A percentile compares a stretch with the other conserved stretches of the same genome.
These are phyloP conservation scores for Oryzias javanicus DNA, from an alignment of 2,113 vertebrate species.

Conservation along the genomic window DNA sequence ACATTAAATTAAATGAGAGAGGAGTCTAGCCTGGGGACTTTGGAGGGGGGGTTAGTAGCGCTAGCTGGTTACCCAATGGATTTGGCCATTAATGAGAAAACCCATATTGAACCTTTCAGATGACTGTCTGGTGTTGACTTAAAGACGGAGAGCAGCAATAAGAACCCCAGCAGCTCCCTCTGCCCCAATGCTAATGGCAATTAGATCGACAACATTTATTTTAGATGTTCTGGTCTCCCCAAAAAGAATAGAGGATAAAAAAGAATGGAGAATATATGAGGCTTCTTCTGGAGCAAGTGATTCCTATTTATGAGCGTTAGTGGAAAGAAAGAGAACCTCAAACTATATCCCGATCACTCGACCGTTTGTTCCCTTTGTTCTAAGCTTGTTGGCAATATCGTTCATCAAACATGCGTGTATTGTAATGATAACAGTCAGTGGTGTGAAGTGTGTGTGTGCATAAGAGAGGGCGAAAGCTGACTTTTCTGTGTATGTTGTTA, in stretches of 20 bases:
- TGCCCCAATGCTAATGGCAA: slow-evolving; percentile 74
- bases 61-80: slow-evolving; percentile 68
- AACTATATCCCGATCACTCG: slow-evolving; percentile 61
- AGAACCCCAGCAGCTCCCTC: slow-evolving; percentile 52
- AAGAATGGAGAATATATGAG: slow-evolving; percentile 64
- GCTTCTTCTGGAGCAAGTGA: slow-evolving; percentile 52
- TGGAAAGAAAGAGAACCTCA: slow-evolving; percentile 49
- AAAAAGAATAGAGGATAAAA: slow-evolving; percentile 73
- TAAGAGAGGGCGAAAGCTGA: slow-evolving; percentile 32
- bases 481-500: slow-evolving; percentile 67
- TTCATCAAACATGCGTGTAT: slow-evolving; percentile 75
- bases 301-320: slow-evolving; percentile 75
- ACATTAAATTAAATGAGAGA: slow-evolving; percentile 82
- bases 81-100: slow-evolving; percentile 80
- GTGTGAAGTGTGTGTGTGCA: slow-evolving; percentile 43
- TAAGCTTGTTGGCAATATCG: slow-evolving; percentile 72
- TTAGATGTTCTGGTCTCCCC: slow-evolving; percentile 65
- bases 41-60: slow-evolving; percentile 21
- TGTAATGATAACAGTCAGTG: slow-evolving; percentile 73
- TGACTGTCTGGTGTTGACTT: slow-evolving; percentile 75
- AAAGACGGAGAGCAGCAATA: slow-evolving; percentile 65
- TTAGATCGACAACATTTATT: slow-evolving; percentile 78
- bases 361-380: slow-evolving; percentile 72
- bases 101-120: slow-evolving; percentile 77
- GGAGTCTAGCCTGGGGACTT: slow-evolving; percentile 70